Percentiles rank a stretch among this genome's conserved stretches.
phyloP scores from a whole-genome alignment of 1,140 invertebrate species.

The Brachionus plicatilis region DNA sequence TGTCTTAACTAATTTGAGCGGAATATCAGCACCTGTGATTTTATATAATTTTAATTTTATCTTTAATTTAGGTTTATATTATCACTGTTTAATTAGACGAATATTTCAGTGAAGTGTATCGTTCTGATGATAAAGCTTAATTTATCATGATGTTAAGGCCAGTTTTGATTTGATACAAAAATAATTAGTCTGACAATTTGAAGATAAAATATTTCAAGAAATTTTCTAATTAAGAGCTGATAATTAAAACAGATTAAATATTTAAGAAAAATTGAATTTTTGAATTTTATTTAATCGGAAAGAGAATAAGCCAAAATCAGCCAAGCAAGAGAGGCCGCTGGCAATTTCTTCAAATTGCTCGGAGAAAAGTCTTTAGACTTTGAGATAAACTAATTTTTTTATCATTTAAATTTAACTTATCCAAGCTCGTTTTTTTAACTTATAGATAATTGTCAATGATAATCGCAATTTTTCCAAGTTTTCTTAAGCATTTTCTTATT shows the following conservation, averaged over 20 bases:
- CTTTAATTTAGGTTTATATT: not conserved
- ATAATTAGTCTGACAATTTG: not conserved
- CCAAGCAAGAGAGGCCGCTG: not conserved
- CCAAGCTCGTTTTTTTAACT: not conserved
- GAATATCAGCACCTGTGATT: not conserved
- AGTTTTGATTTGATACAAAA: not conserved
- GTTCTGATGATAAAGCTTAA: not conserved
- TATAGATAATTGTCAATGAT: not conserved
- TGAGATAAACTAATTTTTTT: not conserved
- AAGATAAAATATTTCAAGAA: conserved; percentile 2
- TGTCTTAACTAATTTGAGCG: not conserved
- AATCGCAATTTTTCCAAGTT: not conserved
- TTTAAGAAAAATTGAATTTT: not conserved
- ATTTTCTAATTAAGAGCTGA: not conserved
- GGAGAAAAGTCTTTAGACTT: not conserved
- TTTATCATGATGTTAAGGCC: not conserved
- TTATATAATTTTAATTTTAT: not conserved
- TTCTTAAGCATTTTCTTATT: not conserved
- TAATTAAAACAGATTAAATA: not conserved
- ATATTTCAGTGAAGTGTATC: not conserved
- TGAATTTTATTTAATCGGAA: not conserved
- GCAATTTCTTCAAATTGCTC: not conserved
- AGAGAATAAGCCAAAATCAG: not conserved
- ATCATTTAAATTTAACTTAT: not conserved
- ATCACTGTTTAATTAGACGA: not conserved